Evolutionary conservation across 1,140 invertebrate genomes (phyloP), one percentile per base, ranked within the genome.

Genomic region (Penaeus japonicus): DNA sequence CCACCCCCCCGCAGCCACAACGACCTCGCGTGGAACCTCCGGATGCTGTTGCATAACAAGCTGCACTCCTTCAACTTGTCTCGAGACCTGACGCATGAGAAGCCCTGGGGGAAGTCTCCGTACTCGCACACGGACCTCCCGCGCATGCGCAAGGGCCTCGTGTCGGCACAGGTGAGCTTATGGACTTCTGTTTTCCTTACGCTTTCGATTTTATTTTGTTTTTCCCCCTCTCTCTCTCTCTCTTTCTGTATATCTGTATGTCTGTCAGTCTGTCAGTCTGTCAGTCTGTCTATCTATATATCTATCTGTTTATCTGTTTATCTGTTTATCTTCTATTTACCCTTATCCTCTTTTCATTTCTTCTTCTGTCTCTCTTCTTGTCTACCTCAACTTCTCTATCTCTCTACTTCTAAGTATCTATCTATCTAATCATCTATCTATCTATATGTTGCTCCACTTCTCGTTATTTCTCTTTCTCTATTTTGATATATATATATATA

Each of bases 1-100:
- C 12, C n/a, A n/a, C 35, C 39, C 59, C 39, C 12, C 15, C 32
- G 4, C 92, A 97, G 96, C 80, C 96, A 97, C 93, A 98, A 97
- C 92, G 96, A 97, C 93, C 94, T 97, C 91, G 95, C 97, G 59
- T 97, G 96, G 95, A 96, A 97, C 91, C 94, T 96, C 88, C 94
- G 96, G 89, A 95, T 95, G 91, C 96, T 96, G 92, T 94, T 96
- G 85, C 95, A 96, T 92, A 97, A 97, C 93, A 95, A 96, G 92
- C 94, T 98, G 75, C 94, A 95, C 65, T 94, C 94, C 85, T 95
- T 97, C 62, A 96, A 97, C 92, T 94, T 97, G 85, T 95, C 95
- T 91, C 94, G 94, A 78, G 95, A 96, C 91, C 93, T 98, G 54
- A 94, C 54, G 24, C 30, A 59, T 24, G 75, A 59, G 54, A 62